phyloP scores from a whole-genome alignment of 2,888 invertebrate species.

The Agapetus fuscipes region DNA sequence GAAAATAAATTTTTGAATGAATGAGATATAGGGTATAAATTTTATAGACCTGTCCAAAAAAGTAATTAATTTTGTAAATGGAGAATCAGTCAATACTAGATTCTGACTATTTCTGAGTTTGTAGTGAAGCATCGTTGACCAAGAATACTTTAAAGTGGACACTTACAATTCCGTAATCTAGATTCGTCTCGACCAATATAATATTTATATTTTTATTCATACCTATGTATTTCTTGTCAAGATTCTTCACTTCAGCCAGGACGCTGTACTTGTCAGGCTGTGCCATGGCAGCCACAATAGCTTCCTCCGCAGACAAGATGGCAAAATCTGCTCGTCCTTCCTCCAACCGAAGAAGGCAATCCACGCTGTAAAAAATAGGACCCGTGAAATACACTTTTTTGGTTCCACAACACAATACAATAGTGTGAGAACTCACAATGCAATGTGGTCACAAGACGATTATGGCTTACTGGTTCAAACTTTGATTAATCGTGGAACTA shows the following conservation, averaged over 20 bases:
- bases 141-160: too few relatives aligned
- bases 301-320: constrained; percentile 51
- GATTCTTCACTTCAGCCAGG: constrained; percentile 38
- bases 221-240: constrained; percentile 25
- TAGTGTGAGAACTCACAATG: too few relatives aligned
- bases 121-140: too few relatives aligned
- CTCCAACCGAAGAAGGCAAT: constrained; percentile 49
- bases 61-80: too few relatives aligned
- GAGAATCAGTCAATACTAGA: too few relatives aligned
- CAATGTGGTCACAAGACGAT: background rate
- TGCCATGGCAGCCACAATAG: constrained; percentile 41
- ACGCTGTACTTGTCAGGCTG: constrained; percentile 36
- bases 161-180: too few relatives aligned
- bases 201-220: too few relatives aligned
- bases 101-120: too few relatives aligned
- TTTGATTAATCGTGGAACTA: background rate
- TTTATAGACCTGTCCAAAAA: too few relatives aligned
- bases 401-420: background rate
- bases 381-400: background rate
- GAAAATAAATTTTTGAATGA: background rate
- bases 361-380: constrained; percentile 34
- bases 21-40: too few relatives aligned
- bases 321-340: constrained; percentile 48
- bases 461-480: background rate
- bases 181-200: too few relatives aligned